Conservation (phyloP, 2,888 invertebrate genomes). For the Eudemis profundana region DNA sequence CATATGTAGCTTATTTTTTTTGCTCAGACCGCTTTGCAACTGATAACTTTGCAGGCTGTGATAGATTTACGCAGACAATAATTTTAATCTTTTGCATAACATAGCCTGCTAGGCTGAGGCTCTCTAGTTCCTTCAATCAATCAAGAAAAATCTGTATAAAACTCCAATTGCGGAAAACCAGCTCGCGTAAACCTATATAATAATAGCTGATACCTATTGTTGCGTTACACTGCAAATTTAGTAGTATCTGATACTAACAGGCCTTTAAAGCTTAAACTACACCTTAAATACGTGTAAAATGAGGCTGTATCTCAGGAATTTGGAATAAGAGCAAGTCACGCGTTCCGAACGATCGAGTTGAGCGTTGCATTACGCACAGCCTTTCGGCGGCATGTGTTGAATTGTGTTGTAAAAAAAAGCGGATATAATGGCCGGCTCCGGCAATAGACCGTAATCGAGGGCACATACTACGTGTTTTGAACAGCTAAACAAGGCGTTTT, state of each 20-base stretch:
- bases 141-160: too few species aligned
- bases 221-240: too few species aligned
- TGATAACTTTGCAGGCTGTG: too few species aligned
- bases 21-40: too few species aligned
- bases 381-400: constrained; percentile 17
- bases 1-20: too few species aligned
- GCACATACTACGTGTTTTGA: constrained; percentile 16
- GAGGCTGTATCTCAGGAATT: constrained; percentile 3
- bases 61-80: too few species aligned
- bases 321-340: constrained; percentile 20
- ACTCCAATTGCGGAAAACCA: too few species aligned
- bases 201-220: too few species aligned
- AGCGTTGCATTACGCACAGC: constrained; percentile 16
- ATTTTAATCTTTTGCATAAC: too few species aligned
- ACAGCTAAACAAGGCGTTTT: neutral
- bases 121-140: too few species aligned
- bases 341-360: constrained; percentile 14
- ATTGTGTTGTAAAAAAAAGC: constrained; percentile 29
- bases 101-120: too few species aligned
- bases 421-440: constrained; percentile 24
- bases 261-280: neutral
- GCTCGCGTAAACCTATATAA: too few species aligned
- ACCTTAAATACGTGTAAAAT: neutral
- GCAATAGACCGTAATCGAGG: constrained; percentile 17
- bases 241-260: neutral